These are phyloP conservation scores for Turdus rufiventris DNA, from an alignment of 2,113 vertebrate genomes.

Conservation along the genomic window DNA sequence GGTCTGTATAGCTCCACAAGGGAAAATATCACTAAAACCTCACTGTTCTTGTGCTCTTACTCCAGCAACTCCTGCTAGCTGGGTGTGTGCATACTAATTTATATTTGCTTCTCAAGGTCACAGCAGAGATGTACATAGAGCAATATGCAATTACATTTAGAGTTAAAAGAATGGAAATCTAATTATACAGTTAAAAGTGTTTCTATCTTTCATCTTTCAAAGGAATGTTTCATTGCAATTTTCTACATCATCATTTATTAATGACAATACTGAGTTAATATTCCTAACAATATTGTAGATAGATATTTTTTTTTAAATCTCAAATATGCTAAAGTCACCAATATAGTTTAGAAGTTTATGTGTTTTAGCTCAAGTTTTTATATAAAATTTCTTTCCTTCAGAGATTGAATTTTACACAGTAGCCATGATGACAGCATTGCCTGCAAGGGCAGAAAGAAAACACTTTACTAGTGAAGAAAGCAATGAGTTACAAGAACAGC, in stretches of 20 bases:
- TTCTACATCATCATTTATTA: neutral
- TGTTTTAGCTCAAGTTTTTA: neutral
- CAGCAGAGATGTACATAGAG: neutral
- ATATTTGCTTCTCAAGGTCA: neutral
- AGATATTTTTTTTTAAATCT: neutral
- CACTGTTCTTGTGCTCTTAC: neutral
- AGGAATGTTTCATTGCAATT: neutral
- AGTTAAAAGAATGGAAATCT: neutral
- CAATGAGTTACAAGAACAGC: neutral
- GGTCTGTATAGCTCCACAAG: neutral
- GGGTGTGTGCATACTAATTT: accelerated
- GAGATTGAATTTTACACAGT: neutral
- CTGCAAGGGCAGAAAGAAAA: neutral
- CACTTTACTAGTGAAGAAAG: neutral
- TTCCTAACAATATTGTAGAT: neutral
- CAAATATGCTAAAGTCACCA: neutral
- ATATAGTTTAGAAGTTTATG: neutral
- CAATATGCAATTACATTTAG: neutral
- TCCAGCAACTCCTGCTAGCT: neutral
- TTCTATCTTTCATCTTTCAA: neutral
- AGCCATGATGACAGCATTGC: too few species aligned
- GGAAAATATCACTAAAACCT: neutral
- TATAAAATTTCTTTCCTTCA: neutral
- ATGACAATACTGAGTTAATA: neutral
- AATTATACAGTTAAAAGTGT: neutral